Base-by-base conservation (phyloP, 37 sponge, comb jelly and placozoan genomes). In the Corticium candelabrum region DNA sequence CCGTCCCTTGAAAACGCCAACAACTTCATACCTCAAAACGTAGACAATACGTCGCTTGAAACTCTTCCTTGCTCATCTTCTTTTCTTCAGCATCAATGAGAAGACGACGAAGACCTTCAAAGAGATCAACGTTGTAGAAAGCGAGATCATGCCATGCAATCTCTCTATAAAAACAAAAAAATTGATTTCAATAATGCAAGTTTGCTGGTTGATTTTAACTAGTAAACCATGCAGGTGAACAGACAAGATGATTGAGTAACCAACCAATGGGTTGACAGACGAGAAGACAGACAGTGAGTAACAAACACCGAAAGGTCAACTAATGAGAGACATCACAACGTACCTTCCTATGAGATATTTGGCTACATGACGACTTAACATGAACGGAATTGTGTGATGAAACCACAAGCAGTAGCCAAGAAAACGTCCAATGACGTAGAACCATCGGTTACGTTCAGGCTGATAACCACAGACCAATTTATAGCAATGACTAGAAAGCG, bases 81-180 rank as follows among this genome's bases (percentile, higher is more conserved):
- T 72, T 86, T 41, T 79, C 82, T 77, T 92, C 78, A 37, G 81
- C 87, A 72, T 92, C 89, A 31, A 79, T 36, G 41, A 92, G 78
- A 89, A 92, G 88, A 35, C 86, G 62, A 37, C 93, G 74, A 35
- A 92, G 70, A 0, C 95, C 96, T 40, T 95, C 96, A 69, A 90
- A 95, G 41, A 95, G 79, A 68, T 95, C 91, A 27, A 84, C 84
- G 85, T 95, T 95, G 82, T 86, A 95, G 88, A 95, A 95, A 11
- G 92, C 96, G 1, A 95, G 84, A 70, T 95, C 96, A 82, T 91
- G 92, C 96, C 96, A 95, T 3, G 92, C 85, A 37, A 95, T 43
- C 37, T 86, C 85, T 75, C 87, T 89, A 41, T 7, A 34, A 36
- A 62, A 41, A 68, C 38, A 57, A 50, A 27, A 27, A 50, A 21